A percentile compares a stretch with the other conserved stretches of the same genome.
Conservation (phyloP, 1,140 invertebrate genomes). For the Bombus affinis region DNA sequence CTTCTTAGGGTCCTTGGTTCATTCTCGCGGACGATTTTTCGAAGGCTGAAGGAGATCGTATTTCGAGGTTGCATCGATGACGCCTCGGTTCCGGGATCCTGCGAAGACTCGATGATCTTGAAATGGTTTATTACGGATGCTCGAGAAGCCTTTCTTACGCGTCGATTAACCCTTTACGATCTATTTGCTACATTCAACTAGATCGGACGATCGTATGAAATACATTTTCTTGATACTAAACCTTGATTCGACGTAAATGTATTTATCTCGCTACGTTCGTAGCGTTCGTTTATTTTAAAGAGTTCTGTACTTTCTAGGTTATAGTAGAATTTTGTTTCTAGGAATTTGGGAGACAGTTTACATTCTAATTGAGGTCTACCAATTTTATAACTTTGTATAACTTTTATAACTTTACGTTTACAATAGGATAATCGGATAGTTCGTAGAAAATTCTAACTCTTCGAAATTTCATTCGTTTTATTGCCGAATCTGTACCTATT, state of each 20-base stretch:
- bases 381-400: too few relatives aligned
- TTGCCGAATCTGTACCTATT: too few relatives aligned
- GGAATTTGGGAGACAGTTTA: too few relatives aligned
- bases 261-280: background rate
- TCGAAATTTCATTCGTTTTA: too few relatives aligned
- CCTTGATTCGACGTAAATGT: background rate
- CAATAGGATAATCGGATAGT: background rate
- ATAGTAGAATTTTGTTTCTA: too few relatives aligned
- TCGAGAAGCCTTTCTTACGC: background rate
- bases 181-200: background rate
- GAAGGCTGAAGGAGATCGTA: background rate
- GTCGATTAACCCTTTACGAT: background rate
- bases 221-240: background rate
- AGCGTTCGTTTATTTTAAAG: background rate
- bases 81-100: background rate
- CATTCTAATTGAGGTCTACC: too few relatives aligned
- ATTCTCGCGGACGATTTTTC: constrained; percentile 1
- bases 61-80: constrained; percentile 5
- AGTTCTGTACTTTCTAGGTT: too few relatives aligned
- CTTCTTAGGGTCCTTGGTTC: constrained; percentile 10
- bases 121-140: background rate
- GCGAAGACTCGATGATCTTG: background rate
- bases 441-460: too few relatives aligned
- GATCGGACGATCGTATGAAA: background rate
- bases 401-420: background rate